phyloP scores from a whole-genome alignment of 2,797 vertebrate genomes.

The Apodemus agrarius region DNA sequence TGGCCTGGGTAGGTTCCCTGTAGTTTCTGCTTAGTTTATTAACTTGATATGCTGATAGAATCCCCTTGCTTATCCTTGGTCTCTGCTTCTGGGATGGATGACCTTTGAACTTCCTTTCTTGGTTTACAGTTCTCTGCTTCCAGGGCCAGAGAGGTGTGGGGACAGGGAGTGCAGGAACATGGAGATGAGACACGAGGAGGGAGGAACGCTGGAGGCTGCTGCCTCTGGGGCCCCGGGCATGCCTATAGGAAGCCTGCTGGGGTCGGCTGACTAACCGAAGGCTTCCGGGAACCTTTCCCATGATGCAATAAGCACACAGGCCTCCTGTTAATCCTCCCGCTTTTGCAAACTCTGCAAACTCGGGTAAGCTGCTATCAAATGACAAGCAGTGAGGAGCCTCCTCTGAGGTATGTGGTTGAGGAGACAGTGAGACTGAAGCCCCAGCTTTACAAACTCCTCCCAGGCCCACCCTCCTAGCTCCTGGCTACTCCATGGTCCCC shows the following conservation, averaged over 20 bases:
- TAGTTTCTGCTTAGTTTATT: neutral
- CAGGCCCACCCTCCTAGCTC: neutral
- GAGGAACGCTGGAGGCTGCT: neutral
- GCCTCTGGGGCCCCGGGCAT: neutral
- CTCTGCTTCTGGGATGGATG: neutral
- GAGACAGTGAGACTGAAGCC: neutral
- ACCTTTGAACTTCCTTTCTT: constrained; percentile 23
- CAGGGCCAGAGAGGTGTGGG: neutral
- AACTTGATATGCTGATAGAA: neutral
- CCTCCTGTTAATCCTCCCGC: neutral
- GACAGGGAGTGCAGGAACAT: neutral
- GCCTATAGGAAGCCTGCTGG: neutral
- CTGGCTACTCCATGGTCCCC: neutral
- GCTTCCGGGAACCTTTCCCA: neutral
- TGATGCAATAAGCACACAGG: neutral
- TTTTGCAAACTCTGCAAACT: neutral
- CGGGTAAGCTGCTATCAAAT: neutral
- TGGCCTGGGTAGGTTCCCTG: neutral
- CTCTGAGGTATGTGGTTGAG: neutral
- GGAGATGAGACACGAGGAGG: neutral
- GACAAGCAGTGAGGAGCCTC: neutral
- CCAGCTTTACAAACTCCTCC: fast-evolving
- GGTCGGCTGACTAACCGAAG: neutral
- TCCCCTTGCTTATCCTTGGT: neutral
- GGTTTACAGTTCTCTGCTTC: neutral